Base-by-base conservation (phyloP, 2,888 invertebrate species). In the Hydrotaea diabolus region DNA sequence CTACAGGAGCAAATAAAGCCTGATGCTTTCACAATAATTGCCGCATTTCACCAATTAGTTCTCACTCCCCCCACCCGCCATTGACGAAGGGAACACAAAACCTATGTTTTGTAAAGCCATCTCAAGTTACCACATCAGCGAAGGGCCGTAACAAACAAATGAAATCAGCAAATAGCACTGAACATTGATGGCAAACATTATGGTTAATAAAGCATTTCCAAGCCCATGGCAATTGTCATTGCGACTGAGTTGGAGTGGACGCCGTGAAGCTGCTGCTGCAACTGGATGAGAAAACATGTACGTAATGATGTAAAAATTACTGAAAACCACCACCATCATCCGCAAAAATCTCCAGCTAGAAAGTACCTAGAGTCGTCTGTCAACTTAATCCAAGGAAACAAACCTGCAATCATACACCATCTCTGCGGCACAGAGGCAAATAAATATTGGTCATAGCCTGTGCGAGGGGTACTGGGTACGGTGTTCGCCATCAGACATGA, bases 21-120 rank as follows among this genome's bases (percentile, higher is more conserved):
- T 7, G 31, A n/a, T 43, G 87, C 89, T 89, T 89, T 89, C 89
- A 87, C 39, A 77, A 76, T 86, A 85, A 88, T 87, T 88, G 85
- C 88, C 83, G 85, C 82, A 83, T 82, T 85, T 86, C 64, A 43
- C 5, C 49, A 21, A 71, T 73, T 72, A 72, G 69, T 69, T 21
- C 15, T 13, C 1, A 23, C 46, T 66, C 39, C 43, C 15, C 3
- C 23, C 26, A 21, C 11, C 23, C 43, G n/a, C 75, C 55, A 59
- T 46, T 3, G 49, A 43, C 2, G 59, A 23, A 36, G 19, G n/a
- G 19, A 73, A 23, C 66, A 39, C 21, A 73, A 72, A 82, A 62
- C 59, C 39, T 53, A 9, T 77, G 49, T 13, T 49, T 19, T 26
- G 31, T 59, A 62, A 15, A 46, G 71, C 26, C 81, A 55, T 76